Evolutionary conservation across 1,140 invertebrate genomes (phyloP).

Genomic region (Dendroctonus valens): DNA sequence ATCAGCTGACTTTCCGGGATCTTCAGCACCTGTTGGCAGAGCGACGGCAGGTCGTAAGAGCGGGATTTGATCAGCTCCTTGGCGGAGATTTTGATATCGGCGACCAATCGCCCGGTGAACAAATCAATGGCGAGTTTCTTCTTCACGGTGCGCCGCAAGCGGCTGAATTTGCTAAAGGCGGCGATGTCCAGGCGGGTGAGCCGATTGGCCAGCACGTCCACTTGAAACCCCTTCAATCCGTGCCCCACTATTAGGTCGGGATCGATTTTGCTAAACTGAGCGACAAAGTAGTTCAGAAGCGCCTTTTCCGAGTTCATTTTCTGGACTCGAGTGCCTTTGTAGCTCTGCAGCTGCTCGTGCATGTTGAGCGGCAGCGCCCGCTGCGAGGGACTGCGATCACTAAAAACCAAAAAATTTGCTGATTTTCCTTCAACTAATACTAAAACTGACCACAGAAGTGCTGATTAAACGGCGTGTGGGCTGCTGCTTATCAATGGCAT

Average conservation of each 20-base stretch:
- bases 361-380: slow-evolving; percentile 79
- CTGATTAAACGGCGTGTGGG: slow-evolving; percentile 76
- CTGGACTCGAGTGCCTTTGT: slow-evolving; percentile 72
- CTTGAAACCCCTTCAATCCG: slow-evolving; percentile 83
- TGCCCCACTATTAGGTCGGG: slow-evolving; percentile 93
- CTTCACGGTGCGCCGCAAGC: slow-evolving; percentile 71
- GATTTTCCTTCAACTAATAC: neutral
- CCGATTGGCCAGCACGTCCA: slow-evolving; percentile 84
- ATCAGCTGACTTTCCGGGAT: slow-evolving; percentile 67
- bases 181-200: slow-evolving; percentile 72
- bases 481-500: slow-evolving; percentile 68
- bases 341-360: slow-evolving; percentile 62
- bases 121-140: slow-evolving; percentile 55
- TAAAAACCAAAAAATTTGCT: slow-evolving; percentile 52
- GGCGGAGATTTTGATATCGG: slow-evolving; percentile 90
- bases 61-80: slow-evolving; percentile 89
- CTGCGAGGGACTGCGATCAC: slow-evolving; percentile 76
- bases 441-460: slow-evolving; percentile 78
- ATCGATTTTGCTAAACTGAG: slow-evolving; percentile 83
- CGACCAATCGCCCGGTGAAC: slow-evolving; percentile 82
- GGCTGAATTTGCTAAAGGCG: slow-evolving; percentile 88
- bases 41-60: slow-evolving; percentile 87
- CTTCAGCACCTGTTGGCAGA: slow-evolving; percentile 73
- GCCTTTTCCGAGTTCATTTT: slow-evolving; percentile 83
- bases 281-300: slow-evolving; percentile 79